These are phyloP conservation scores for Imbricaverruca yamaguchii DNA, from an alignment of 2,888 invertebrate species.

Conservation along the genomic window DNA sequence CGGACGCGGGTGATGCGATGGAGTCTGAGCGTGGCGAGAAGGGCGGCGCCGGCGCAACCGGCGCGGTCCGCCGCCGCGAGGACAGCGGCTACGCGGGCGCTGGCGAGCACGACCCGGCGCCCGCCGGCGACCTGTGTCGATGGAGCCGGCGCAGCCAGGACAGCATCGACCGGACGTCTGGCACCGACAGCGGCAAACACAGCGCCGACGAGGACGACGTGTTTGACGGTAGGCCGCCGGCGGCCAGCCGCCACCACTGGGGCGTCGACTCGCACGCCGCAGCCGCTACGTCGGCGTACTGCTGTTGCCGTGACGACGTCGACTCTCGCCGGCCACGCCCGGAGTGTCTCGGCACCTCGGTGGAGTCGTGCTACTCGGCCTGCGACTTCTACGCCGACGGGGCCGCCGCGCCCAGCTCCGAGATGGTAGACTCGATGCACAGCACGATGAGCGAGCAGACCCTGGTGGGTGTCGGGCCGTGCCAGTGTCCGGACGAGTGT, in stretches of 20 bases:
- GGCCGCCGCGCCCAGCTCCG: neutral
- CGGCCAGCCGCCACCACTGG: neutral
- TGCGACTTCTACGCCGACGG: neutral
- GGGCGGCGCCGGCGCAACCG: no score
- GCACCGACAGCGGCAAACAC: conserved; percentile 12
- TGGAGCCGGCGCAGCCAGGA: neutral
- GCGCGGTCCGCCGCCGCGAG: neutral
- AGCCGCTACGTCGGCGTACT: neutral
- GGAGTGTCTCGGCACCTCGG: neutral
- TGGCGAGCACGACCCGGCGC: neutral
- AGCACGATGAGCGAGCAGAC: neutral
- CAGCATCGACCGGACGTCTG: neutral
- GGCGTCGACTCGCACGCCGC: no score
- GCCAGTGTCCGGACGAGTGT: neutral
- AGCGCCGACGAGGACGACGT: conserved; percentile 5
- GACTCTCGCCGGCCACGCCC: neutral
- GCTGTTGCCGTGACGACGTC: neutral
- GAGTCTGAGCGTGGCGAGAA: no score
- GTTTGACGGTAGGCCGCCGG: neutral
- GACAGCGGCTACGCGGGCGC: neutral
- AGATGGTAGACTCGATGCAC: neutral
- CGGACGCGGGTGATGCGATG: no score
- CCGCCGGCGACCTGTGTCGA: neutral
- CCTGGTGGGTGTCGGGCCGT: neutral
- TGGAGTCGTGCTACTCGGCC: conserved; percentile 12